These are phyloP conservation scores for Nibea coibor DNA, from an alignment of 2,113 vertebrate species.

Conservation along the genomic window DNA sequence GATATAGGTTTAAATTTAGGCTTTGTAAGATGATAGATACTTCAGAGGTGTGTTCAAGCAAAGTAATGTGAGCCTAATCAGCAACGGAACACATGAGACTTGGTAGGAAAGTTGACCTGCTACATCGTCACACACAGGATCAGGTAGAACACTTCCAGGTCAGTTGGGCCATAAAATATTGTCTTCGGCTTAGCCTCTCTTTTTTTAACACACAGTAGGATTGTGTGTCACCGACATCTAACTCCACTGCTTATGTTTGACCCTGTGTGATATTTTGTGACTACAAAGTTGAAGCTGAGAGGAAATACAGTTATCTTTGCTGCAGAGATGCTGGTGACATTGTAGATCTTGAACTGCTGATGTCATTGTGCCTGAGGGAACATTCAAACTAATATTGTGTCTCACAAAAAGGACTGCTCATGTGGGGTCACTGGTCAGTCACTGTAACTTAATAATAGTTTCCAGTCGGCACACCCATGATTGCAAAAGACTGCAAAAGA, in stretches of 20 bases:
- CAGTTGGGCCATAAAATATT: background rate
- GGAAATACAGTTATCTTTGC: slow-evolving; percentile 4
- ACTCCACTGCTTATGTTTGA: background rate
- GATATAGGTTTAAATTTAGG: background rate
- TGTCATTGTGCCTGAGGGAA: slow-evolving; percentile 1
- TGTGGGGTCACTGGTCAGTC: slow-evolving; percentile 3
- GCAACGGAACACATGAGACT: slow-evolving; percentile 35
- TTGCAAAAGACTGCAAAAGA: slow-evolving; percentile 3
- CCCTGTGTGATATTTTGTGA: background rate
- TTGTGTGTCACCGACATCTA: slow-evolving; percentile 12
- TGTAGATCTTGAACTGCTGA: slow-evolving; percentile 22
- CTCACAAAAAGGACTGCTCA: slow-evolving; percentile 15
- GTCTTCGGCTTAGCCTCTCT: background rate
- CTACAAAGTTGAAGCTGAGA: background rate
- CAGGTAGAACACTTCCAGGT: slow-evolving; percentile 36
- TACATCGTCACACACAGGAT: slow-evolving; percentile 2
- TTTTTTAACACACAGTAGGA: background rate
- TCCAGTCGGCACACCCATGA: slow-evolving; percentile 3
- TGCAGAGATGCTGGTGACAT: background rate
- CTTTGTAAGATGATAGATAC: slow-evolving; percentile 12
- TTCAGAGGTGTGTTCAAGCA: background rate
- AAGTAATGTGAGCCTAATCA: slow-evolving; percentile 46
- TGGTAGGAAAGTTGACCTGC: slow-evolving; percentile 26
- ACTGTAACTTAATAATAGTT: background rate
- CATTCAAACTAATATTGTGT: slow-evolving; percentile 5